A percentile compares a stretch with the other conserved stretches of the same genome.
phyloP scores from a whole-genome alignment of 2,888 invertebrate genomes.

The Andrena camellia region DNA sequence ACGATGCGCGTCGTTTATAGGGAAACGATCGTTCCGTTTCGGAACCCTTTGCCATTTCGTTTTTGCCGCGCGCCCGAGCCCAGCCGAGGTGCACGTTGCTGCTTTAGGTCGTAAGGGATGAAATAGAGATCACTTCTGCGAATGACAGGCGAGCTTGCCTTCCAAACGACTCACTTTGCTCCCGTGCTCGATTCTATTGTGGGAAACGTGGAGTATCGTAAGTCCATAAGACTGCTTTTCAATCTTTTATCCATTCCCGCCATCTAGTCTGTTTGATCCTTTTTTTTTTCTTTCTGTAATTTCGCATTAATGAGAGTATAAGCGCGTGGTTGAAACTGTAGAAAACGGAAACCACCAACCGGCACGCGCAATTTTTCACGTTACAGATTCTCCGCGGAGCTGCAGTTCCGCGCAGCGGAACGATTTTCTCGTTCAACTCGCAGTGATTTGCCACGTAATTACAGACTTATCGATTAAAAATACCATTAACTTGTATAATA shows the following conservation, averaged over 20 bases:
- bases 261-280: too few relatives aligned
- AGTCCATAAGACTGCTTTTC: too few relatives aligned
- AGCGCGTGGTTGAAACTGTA: neutral
- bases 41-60: neutral
- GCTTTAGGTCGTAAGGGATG: slow-evolving; percentile 1
- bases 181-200: neutral
- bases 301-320: too few relatives aligned
- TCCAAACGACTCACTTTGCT: neutral
- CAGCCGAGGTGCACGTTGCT: neutral
- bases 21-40: slow-evolving; percentile 44
- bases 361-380: neutral
- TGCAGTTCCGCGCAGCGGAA: neutral
- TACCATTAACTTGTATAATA: slow-evolving; percentile 1
- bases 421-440: neutral
- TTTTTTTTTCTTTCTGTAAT: too few relatives aligned
- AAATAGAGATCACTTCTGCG: neutral
- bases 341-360: neutral
- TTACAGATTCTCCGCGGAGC: neutral
- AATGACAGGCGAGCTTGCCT: slow-evolving; percentile 11
- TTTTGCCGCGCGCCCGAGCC: neutral
- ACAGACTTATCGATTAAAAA: neutral
- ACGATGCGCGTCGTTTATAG: slow-evolving; percentile 44
- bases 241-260: neutral
- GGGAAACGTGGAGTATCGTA: neutral
- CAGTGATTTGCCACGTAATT: slow-evolving; percentile 8